Evolutionary conservation across 2,113 vertebrate genomes (phyloP).

Genomic region (chimpanzee (Pan troglodytes)): DNA sequence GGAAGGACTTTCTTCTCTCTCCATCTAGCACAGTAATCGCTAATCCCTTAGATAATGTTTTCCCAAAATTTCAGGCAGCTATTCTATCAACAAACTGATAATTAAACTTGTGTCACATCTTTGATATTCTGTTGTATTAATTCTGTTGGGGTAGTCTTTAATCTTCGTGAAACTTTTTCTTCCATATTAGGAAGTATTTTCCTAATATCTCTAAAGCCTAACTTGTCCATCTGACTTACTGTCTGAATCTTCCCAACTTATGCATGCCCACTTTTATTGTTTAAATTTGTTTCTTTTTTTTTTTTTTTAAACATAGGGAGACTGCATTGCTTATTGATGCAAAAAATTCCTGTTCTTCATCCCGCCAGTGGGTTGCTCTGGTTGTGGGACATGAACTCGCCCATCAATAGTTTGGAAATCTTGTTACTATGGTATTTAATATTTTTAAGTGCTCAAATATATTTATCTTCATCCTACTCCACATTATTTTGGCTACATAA

Average conservation of each 20-base stretch:
- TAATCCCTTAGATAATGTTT: constrained; percentile 30
- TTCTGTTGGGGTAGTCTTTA: not conserved
- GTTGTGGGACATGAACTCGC: constrained; percentile 98
- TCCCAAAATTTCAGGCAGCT: constrained; percentile 38
- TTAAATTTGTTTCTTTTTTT: not conserved
- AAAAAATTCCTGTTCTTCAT: constrained; percentile 98
- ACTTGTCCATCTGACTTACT: constrained; percentile 25
- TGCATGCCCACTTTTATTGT: constrained; percentile 27
- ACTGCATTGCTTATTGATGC: constrained; percentile 97
- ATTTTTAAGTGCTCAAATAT: constrained; percentile 73
- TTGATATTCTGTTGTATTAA: constrained; percentile 32
- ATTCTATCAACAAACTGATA: constrained; percentile 17
- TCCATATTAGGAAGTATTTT: constrained; percentile 23
- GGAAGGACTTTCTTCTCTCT: constrained; percentile 25
- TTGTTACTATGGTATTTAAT: constrained; percentile 97
- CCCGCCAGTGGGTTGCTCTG: constrained; percentile 98
- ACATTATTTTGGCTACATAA: constrained; percentile 53
- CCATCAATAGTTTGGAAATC: constrained; percentile 99
- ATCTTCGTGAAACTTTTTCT: constrained; percentile 42
- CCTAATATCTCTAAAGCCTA: constrained; percentile 4
- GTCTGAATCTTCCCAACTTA: constrained; percentile 24
- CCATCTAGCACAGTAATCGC: not conserved
- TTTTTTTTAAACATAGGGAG: constrained; percentile 87
- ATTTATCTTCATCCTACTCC: constrained; percentile 60
- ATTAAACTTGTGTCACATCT: not conserved